Conservation (phyloP, 2,113 vertebrate genomes). For the Nesogale talazaci region DNA sequence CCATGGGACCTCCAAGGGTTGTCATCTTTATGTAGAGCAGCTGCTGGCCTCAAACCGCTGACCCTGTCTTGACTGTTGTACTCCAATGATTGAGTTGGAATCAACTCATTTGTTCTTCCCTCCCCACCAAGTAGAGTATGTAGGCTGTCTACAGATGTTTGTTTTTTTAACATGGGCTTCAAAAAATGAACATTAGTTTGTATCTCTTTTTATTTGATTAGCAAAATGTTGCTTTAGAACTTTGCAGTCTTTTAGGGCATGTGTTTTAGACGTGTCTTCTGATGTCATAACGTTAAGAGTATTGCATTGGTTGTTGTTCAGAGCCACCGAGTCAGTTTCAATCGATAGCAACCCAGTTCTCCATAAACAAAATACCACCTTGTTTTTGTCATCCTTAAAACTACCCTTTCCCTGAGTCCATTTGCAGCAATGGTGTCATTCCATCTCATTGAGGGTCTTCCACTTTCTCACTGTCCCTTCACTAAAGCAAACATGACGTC, state of each 20-base stretch:
- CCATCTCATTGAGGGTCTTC: no score
- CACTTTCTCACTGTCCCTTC: no score
- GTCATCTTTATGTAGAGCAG: not conserved
- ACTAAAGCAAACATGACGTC: no score
- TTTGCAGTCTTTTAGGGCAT: not conserved
- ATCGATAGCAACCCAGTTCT: no score
- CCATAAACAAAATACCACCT: no score
- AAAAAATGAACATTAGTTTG: not conserved
- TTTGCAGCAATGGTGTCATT: no score
- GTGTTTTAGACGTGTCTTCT: not conserved
- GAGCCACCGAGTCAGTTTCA: no score
- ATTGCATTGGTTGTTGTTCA: not conserved
- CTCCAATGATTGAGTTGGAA: not conserved
- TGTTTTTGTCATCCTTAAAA: no score
- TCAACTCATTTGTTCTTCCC: not conserved
- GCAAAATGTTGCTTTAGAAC: constrained; percentile 2
- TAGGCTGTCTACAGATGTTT: not conserved
- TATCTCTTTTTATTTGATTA: not conserved
- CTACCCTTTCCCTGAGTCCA: no score
- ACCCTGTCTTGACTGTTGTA: not conserved
- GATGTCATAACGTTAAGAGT: not conserved
- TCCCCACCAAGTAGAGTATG: no score
- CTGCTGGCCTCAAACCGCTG: not conserved
- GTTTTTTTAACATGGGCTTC: not conserved
- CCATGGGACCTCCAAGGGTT: not conserved